A percentile compares a stretch with the other conserved stretches of the same genome.
phyloP scores from a whole-genome alignment of 2,888 invertebrate genomes.

The Trissolcus japonicus region DNA sequence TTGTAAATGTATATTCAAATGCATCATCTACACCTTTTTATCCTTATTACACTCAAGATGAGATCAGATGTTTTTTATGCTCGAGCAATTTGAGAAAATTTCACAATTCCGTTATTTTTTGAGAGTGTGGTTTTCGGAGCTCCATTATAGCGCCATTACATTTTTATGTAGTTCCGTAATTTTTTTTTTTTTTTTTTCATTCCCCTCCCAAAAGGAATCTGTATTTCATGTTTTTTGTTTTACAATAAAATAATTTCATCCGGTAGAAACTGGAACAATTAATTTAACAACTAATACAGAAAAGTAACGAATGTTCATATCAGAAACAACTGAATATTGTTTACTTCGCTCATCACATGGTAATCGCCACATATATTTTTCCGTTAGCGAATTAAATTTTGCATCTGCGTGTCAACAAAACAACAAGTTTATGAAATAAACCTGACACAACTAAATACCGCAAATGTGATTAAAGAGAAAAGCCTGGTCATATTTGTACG shows the following conservation, averaged over 20 bases:
- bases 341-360: background rate
- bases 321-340: background rate
- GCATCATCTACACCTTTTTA: background rate
- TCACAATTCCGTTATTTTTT: background rate
- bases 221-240: background rate
- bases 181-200: background rate
- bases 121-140: too few species aligned
- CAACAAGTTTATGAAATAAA: constrained; percentile 11
- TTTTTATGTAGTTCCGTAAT: background rate
- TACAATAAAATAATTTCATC: background rate
- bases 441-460: constrained; percentile 14
- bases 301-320: background rate
- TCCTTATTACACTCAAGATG: background rate
- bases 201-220: background rate
- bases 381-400: constrained; percentile 3
- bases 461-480: constrained; percentile 31
- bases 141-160: too few species aligned
- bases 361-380: background rate
- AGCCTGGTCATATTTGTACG: constrained; percentile 16
- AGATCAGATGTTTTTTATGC: constrained; percentile 14
- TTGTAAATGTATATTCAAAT: constrained; percentile 16
- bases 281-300: background rate
- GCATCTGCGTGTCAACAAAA: background rate
- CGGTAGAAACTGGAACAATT: background rate
- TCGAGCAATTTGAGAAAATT: constrained; percentile 1